Percentiles rank a stretch among this genome's conserved stretches.
Conservation (phyloP, 2,113 vertebrate species). For the Mesembrinibis cayennensis region DNA sequence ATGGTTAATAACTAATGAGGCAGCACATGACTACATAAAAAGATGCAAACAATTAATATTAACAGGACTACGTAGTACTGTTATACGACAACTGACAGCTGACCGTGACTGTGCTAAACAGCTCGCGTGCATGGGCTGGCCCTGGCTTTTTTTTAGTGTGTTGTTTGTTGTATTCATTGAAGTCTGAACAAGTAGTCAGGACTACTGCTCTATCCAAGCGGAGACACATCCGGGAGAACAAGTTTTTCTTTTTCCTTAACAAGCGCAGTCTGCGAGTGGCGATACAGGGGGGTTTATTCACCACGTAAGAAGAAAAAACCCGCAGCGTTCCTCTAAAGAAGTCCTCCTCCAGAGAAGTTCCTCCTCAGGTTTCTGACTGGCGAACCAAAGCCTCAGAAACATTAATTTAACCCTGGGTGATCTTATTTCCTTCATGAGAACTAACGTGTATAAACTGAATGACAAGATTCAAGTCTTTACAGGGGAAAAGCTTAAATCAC, state of each 20-base stretch:
- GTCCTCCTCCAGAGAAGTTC: too few species aligned
- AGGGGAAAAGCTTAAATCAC: fast-evolving
- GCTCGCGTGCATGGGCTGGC: fast-evolving
- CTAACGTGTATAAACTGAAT: fast-evolving
- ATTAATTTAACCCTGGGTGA: fast-evolving
- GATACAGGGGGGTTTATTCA: fast-evolving
- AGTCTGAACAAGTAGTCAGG: not conserved
- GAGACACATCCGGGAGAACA: not conserved
- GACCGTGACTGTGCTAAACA: fast-evolving
- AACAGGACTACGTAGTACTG: not conserved
- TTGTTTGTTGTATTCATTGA: not conserved
- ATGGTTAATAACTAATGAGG: not conserved
- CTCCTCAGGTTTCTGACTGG: not conserved
- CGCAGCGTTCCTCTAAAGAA: not conserved
- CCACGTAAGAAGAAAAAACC: too few species aligned
- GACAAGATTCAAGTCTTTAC: fast-evolving
- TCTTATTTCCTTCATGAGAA: not conserved
- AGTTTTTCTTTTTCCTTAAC: not conserved
- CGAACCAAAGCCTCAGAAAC: not conserved
- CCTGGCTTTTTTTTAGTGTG: not conserved
- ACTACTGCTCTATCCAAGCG: not conserved
- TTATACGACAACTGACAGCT: not conserved
- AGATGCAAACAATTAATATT: not conserved
- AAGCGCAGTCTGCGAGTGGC: not conserved
- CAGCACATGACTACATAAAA: not conserved